Conservation (phyloP, 2,113 vertebrate genomes). For the Lasiurus borealis region DNA sequence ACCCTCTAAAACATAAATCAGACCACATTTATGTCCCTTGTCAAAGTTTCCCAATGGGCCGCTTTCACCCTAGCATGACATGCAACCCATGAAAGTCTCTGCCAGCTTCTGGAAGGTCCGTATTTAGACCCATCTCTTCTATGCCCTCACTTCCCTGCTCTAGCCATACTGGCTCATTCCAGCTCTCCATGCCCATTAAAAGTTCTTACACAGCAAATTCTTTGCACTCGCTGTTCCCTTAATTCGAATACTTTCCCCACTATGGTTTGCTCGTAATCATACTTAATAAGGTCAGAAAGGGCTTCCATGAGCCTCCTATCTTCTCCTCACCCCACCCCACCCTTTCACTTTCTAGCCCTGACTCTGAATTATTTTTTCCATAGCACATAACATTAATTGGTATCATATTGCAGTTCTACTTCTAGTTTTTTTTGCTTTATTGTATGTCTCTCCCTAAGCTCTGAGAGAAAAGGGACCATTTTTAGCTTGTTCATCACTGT, state of each 20-base stretch:
- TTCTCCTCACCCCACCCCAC: accelerated
- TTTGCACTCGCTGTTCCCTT: not conserved
- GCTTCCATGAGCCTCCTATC: not conserved
- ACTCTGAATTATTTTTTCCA: not conserved
- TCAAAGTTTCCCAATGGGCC: not conserved
- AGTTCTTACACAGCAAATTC: not conserved
- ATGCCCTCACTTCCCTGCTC: not conserved
- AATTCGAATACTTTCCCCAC: not conserved
- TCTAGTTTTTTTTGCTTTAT: not conserved
- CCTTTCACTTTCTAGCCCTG: not conserved
- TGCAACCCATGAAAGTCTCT: not conserved
- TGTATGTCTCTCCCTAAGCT: not conserved
- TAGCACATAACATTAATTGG: not conserved
- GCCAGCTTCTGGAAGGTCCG: not conserved
- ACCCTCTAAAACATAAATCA: not conserved
- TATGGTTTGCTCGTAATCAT: not conserved
- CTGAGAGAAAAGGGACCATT: not conserved
- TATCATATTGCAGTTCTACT: not conserved
- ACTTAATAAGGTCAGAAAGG: not conserved
- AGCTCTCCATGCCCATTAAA: not conserved
- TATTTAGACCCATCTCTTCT: not conserved
- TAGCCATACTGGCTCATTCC: not conserved
- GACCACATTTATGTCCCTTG: not conserved
- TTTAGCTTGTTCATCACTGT: not conserved
- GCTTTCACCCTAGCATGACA: not conserved